Evolutionary conservation across 2,797 vertebrate genomes (phyloP), one percentile per base, ranked within the genome.

Genomic region (Melanotaenia trifasciata): DNA sequence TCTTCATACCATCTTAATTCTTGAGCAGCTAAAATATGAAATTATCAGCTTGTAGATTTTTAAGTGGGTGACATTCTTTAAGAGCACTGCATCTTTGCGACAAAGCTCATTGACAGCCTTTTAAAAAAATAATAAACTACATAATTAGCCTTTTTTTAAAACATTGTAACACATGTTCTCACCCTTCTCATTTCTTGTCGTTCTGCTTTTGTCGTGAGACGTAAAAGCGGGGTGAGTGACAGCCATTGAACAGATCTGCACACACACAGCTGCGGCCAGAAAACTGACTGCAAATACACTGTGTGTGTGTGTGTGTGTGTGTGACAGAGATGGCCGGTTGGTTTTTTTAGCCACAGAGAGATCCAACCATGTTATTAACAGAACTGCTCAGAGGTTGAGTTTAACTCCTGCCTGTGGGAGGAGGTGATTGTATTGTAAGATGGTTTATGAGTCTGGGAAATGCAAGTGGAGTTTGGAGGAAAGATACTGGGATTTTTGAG

Each of bases 151-250:
- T 71, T 38, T 58, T 71, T 70, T 72, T 32, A 30, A 73, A 40
- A 58, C 24, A 68, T 71, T 2, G 12, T 57, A 30, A 72, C 61
- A 73, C n/a, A 40, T 70, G 54, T 32, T 63, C 59, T 80, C 60
- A 26, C 38, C 67, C 47, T 59, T 74, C 77, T 74, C 43, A 3
- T 61, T 60, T 62, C 45, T 36, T 14, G 4, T 72, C 60, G 53
- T 9, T 28, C 64, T 3, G 32, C 64, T 51, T 0, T 61, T 58
- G 60, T 43, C 40, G 50, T 24, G 43, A 61, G 60, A 72, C 30
- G 45, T 69, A 69, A 81, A 74, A 69, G 51, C 64, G n/a, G 67
- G 57, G 43, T 76, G 82, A 89, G 65, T 82, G 87, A 81, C 86
- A 83, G 75, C 72, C 61, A 35, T 32, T 70, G 70, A 81, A 75